phyloP scores from a whole-genome alignment of 2,797 vertebrate genomes.

The Hapalemur alaotrensis region DNA sequence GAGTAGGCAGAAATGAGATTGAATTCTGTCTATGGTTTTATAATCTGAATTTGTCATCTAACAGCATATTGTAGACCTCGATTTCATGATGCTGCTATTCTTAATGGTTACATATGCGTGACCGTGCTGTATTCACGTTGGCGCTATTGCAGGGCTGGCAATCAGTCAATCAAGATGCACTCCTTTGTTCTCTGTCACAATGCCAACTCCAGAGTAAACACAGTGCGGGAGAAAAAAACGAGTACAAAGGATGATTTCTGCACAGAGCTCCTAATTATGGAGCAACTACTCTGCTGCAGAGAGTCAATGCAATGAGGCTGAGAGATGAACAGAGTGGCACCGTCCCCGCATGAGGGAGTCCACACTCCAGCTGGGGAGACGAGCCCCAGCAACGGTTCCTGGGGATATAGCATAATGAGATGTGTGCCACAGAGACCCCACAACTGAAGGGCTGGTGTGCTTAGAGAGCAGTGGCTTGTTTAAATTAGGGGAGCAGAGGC shows the following conservation, averaged over 20 bases:
- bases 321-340: neutral
- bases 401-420: neutral
- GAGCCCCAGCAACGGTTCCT: neutral
- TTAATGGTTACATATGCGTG: neutral
- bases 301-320: neutral
- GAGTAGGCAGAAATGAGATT: neutral
- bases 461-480: neutral
- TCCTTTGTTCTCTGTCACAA: neutral
- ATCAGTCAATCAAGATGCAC: neutral
- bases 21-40: neutral
- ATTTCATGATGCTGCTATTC: neutral
- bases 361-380: neutral
- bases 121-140: fast-evolving
- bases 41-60: neutral
- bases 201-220: neutral
- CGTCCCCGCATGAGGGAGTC: fast-evolving
- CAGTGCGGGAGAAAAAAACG: neutral
- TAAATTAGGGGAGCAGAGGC: neutral
- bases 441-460: neutral
- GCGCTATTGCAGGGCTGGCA: neutral
- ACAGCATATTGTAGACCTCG: neutral
- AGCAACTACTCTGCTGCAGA: neutral
- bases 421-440: neutral
- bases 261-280: neutral
- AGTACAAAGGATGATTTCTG: neutral